Conservation (phyloP, 2,888 invertebrate genomes). For the Neuroscelio doddi region DNA sequence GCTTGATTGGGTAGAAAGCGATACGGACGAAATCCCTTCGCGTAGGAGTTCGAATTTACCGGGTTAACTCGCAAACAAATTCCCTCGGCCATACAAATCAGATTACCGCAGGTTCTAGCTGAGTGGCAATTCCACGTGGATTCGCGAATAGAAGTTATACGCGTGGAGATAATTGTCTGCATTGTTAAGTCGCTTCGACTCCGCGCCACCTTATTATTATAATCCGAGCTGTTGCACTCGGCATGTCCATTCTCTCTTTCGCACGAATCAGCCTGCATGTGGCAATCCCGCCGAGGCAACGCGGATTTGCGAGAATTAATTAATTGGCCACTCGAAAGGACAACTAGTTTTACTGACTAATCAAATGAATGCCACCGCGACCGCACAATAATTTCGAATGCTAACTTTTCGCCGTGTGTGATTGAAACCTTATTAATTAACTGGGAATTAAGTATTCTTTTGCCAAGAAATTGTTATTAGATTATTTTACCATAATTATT, state of each 20-base stretch:
- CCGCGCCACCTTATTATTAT: constrained; percentile 44
- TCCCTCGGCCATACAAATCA: constrained; percentile 52
- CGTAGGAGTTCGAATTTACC: constrained; percentile 39
- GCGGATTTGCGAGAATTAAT: constrained; percentile 23
- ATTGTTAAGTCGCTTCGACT: constrained; percentile 45
- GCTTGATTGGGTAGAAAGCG: constrained; percentile 42
- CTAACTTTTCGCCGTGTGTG: no score
- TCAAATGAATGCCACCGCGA: not conserved
- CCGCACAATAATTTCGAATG: no score
- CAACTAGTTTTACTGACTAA: not conserved
- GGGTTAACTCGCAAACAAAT: constrained; percentile 55
- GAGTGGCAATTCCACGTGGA: constrained; percentile 48
- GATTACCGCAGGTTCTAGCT: constrained; percentile 46
- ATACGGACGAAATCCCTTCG: constrained; percentile 44
- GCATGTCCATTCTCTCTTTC: constrained; percentile 36
- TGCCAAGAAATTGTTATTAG: no score
- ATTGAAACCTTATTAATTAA: not conserved
- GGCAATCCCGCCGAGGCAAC: not conserved
- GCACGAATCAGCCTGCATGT: not conserved
- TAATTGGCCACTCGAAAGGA: not conserved
- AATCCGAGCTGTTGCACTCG: constrained; percentile 34
- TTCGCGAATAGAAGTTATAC: constrained; percentile 48
- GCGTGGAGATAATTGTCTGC: constrained; percentile 49
- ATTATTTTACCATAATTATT: no score
- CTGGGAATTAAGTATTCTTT: no score